Conservation (phyloP, 1,140 invertebrate species). For the Sitodiplosis mosellana region DNA sequence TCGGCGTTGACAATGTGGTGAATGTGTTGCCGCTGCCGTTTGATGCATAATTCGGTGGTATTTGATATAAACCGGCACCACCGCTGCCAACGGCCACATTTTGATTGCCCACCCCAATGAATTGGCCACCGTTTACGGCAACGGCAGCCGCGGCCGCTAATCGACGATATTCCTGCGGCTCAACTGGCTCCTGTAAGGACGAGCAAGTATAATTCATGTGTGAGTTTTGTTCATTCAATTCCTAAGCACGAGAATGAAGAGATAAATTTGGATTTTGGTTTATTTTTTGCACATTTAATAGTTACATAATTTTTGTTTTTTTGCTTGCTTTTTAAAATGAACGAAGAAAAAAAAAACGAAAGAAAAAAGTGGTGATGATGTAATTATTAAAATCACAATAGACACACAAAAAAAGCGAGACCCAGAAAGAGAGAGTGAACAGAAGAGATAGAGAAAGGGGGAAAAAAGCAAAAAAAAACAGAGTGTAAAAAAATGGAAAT, state of each 20-base stretch:
- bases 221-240: constrained; percentile 35
- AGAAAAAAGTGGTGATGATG: too few species aligned
- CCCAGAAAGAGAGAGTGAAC: too few species aligned
- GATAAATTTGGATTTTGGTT: not conserved
- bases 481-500: too few species aligned
- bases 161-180: constrained; percentile 49
- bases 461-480: not conserved
- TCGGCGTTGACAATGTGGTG: constrained; percentile 41
- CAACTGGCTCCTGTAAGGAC: constrained; percentile 45
- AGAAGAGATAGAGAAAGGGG: too few species aligned
- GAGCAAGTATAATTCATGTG: constrained; percentile 43
- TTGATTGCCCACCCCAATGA: constrained; percentile 13
- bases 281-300: not conserved
- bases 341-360: too few species aligned
- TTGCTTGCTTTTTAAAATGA: too few species aligned
- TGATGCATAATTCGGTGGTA: constrained; percentile 27
- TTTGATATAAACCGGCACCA: constrained; percentile 28
- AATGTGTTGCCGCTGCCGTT: constrained; percentile 34
- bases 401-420: not conserved
- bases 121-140: constrained; percentile 25
- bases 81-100: constrained; percentile 3
- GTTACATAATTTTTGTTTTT: too few species aligned
- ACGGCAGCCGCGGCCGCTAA: constrained; percentile 30
- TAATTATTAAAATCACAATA: not conserved
- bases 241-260: constrained; percentile 9